A percentile compares a stretch with the other conserved stretches of the same genome.
Evolutionary conservation across 2,888 invertebrate genomes (phyloP).

Genomic region (Rotaria magnacalcarata): DNA sequence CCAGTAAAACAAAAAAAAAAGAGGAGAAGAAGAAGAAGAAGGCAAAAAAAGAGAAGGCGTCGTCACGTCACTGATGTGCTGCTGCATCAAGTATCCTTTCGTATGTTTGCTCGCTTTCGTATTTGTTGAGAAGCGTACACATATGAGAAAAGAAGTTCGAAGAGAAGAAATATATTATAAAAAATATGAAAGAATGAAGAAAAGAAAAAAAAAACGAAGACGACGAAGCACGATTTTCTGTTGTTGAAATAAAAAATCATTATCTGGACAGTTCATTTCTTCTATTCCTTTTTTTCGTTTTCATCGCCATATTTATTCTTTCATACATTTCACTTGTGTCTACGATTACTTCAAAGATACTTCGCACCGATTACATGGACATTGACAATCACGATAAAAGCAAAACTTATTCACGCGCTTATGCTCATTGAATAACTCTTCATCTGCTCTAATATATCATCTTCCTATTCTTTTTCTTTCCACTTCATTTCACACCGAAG

Average conservation of each 20-base stretch:
- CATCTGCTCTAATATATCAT: not conserved
- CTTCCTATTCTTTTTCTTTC: not conserved
- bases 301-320: not conserved
- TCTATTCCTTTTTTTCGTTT: not conserved
- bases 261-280: not conserved
- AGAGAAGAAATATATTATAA: not conserved
- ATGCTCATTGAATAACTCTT: not conserved
- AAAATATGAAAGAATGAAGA: not conserved
- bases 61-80: not conserved
- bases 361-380: not conserved
- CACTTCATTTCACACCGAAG: not conserved
- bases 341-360: not conserved
- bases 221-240: conserved; percentile 4
- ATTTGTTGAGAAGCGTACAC: not conserved
- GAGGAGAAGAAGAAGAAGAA: too few species aligned
- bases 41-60: not conserved
- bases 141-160: not conserved
- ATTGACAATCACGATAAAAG: not conserved
- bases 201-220: not conserved
- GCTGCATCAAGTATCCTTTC: not conserved
- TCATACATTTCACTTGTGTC: not conserved
- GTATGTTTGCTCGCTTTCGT: not conserved
- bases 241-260: not conserved
- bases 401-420: not conserved
- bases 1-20: not conserved